phyloP scores from a whole-genome alignment of 2,797 vertebrate genomes.

The Cebuella pygmaea region DNA sequence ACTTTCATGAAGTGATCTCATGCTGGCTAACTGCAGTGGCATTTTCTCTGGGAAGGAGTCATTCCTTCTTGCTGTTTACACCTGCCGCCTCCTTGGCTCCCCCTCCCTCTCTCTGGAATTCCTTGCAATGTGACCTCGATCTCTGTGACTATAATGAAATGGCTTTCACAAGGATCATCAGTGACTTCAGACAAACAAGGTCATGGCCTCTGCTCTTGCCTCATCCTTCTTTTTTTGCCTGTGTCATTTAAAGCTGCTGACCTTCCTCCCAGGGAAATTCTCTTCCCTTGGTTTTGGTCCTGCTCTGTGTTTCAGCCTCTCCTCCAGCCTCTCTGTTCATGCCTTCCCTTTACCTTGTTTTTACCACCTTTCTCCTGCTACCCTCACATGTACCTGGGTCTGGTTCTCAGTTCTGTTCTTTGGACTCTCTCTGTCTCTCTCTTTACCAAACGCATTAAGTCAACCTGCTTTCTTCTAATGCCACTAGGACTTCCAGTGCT shows the following conservation, averaged over 20 bases:
- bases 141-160: not conserved
- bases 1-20: not conserved
- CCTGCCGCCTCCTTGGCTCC: not conserved
- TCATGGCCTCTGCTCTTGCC: not conserved
- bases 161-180: not conserved
- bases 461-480: not conserved
- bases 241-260: slow-evolving; percentile 42
- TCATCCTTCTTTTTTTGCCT: slow-evolving; percentile 15
- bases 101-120: not conserved
- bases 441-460: not conserved
- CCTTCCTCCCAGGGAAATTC: not conserved
- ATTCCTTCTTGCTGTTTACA: not conserved
- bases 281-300: not conserved
- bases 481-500: not conserved
- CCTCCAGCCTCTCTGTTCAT: not conserved
- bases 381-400: fast-evolving
- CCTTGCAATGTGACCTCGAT: not conserved
- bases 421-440: no score
- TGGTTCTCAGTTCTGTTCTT: not conserved
- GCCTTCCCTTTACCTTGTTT: not conserved
- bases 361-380: not conserved
- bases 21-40: not conserved
- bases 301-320: not conserved
- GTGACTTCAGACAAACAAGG: not conserved
- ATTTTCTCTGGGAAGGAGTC: not conserved